phyloP scores from a whole-genome alignment of 2,797 vertebrate genomes.

The Danio albolineatus region DNA sequence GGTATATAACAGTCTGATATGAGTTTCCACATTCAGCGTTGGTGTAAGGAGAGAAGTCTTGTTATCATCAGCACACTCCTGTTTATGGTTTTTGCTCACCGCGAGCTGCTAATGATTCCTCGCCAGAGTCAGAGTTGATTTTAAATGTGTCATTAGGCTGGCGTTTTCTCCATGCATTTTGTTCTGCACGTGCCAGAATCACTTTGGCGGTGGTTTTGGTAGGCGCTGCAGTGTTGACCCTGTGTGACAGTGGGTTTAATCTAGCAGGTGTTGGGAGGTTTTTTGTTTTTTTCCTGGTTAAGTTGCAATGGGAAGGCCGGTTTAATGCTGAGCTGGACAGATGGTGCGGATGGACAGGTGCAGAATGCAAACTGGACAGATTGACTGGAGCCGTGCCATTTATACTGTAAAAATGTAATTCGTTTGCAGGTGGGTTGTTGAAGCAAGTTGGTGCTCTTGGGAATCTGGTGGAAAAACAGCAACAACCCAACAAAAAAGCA shows the following conservation, averaged over 20 bases:
- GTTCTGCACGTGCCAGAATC: constrained; percentile 21
- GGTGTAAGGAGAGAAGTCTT: background rate
- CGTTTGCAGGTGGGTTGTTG: background rate
- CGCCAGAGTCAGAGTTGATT: constrained; percentile 34
- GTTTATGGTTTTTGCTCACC: constrained; percentile 4
- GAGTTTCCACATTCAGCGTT: background rate
- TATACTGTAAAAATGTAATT: background rate
- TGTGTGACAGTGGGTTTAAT: constrained; percentile 31
- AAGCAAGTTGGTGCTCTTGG: background rate
- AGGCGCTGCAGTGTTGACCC: background rate
- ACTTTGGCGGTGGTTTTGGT: constrained; percentile 15
- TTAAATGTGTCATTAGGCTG: constrained; percentile 51
- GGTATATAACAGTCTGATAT: constrained; percentile 1
- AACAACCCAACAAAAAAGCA: no score
- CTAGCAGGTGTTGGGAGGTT: constrained; percentile 26
- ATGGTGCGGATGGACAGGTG: constrained; percentile 6
- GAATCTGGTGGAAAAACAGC: background rate
- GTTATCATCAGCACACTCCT: constrained; percentile 6
- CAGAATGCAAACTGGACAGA: constrained; percentile 18
- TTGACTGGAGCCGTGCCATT: constrained; percentile 1
- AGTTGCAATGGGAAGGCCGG: constrained; percentile 3
- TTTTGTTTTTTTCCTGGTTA: constrained; percentile 11
- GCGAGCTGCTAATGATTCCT: constrained; percentile 25
- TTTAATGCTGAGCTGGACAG: constrained; percentile 17
- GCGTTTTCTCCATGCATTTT: constrained; percentile 26